A percentile compares a stretch with the other conserved stretches of the same genome.
phyloP scores from a whole-genome alignment of 2,888 invertebrate species.

The Tillus elongatus region DNA sequence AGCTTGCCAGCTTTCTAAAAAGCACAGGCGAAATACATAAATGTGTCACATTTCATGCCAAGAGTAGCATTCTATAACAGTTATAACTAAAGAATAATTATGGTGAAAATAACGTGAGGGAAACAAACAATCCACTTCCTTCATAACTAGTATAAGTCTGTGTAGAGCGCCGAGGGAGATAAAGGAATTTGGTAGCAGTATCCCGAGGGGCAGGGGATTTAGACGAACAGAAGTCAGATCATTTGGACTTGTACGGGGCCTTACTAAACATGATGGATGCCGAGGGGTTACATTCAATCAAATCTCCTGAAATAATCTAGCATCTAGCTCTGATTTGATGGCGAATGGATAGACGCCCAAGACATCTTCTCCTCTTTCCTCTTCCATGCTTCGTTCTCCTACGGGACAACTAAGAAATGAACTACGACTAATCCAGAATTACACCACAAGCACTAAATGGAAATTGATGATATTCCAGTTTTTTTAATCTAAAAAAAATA shows the following conservation, averaged over 20 bases:
- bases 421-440: no score
- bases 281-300: constrained; percentile 34
- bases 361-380: no score
- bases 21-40: no score
- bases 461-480: no score
- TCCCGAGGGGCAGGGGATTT: constrained; percentile 29
- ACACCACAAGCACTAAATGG: no score
- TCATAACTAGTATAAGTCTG: not conserved
- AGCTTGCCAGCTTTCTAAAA: no score
- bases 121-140: constrained; percentile 6
- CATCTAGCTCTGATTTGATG: constrained; percentile 31
- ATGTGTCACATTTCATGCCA: no score
- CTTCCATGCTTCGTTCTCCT: no score
- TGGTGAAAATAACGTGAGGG: constrained; percentile 6
- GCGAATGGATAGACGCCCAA: constrained; percentile 24
- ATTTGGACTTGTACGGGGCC: constrained; percentile 32
- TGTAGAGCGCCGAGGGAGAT: constrained; percentile 17
- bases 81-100: constrained; percentile 4
- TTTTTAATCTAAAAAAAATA: no score
- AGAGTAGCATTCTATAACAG: not conserved
- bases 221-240: constrained; percentile 34
- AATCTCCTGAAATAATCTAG: constrained; percentile 32
- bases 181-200: constrained; percentile 26
- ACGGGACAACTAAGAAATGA: no score
- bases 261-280: constrained; percentile 34